A percentile compares a stretch with the other conserved stretches of the same genome.
Conservation (phyloP, 1,140 invertebrate genomes). For the Hycleus cichorii region DNA sequence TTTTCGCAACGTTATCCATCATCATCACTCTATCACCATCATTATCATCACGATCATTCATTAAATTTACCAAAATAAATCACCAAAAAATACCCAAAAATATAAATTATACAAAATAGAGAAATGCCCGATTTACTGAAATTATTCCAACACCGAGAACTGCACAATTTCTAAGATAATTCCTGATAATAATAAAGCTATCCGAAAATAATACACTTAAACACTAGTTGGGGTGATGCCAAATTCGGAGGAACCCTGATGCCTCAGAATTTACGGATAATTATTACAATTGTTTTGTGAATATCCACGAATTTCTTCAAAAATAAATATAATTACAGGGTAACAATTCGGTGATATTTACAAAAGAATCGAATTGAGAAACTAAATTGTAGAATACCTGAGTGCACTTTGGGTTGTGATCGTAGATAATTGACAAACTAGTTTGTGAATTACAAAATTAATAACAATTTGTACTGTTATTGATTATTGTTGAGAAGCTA, state of each 20-base stretch:
- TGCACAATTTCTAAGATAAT: neutral
- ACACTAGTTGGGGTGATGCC: neutral
- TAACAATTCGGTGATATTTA: neutral
- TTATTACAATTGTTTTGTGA: neutral
- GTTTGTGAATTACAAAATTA: neutral
- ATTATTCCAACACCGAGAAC: neutral
- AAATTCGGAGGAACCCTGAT: slow-evolving; percentile 23
- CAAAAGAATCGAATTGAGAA: neutral
- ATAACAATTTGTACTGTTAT: neutral
- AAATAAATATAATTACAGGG: slow-evolving; percentile 14
- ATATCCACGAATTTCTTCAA: neutral
- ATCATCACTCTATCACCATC: too few species aligned
- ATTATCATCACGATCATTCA: too few species aligned
- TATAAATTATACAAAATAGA: slow-evolving; percentile 1
- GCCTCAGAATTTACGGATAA: slow-evolving; percentile 16
- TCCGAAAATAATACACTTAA: too few species aligned
- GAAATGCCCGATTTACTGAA: too few species aligned
- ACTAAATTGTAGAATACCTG: neutral
- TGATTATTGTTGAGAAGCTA: neutral
- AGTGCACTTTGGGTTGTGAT: slow-evolving; percentile 5
- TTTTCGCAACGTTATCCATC: too few species aligned
- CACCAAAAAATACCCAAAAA: neutral
- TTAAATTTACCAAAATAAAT: too few species aligned
- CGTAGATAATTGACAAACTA: neutral
- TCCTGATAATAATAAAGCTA: neutral